Evolutionary conservation across 2,888 invertebrate genomes (phyloP), one percentile per base, ranked within the genome.

Genomic region (Drosophila peninsularis): DNA sequence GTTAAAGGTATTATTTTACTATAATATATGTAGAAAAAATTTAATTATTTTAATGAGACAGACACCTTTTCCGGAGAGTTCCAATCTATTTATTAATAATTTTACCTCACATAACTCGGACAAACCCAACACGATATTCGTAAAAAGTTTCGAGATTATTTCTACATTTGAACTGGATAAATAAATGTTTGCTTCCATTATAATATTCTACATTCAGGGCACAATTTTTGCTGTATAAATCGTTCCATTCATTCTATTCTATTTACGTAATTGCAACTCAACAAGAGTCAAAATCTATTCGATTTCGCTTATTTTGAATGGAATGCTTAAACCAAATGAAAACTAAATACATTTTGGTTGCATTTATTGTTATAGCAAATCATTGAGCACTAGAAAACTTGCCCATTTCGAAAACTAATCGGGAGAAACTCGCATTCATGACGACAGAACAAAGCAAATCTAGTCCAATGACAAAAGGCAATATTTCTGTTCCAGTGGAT

Each of bases 401-500:
- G 39, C 11, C 44, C 58, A 60, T 30, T 57, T 44, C 27, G 10
- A 27, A 54, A 19, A 21, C 37, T 49, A 13, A 63, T 36, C 32
- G 39, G 30, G 34, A 14, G 32, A 13, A 45, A 19, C 14, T 54
- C 24, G 30, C 30, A 45, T 36, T 70, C 56, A 44, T n/a, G 30
- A 17, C 17, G 47, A 7, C 47, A 47, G 52, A 47, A 65, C 65
- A 63, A 73, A 56, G 63, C 30, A 56, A 66, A 36, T 57, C 52
- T 65, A 77, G 49, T 71, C 21, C 41, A 49, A 50, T 68, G 64
- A 67, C 76, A 77, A 71, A 63, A 58, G 66, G 47, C 53, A 56
- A 57, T 21, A 60, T 70, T 70, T 66, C 19, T 61, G 55, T 39
- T 27, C 41, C 37, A 63, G 45, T 61, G 50, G 55, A 73, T 54